Conservation (phyloP, 2,113 vertebrate species). For the Procavia capensis region DNA sequence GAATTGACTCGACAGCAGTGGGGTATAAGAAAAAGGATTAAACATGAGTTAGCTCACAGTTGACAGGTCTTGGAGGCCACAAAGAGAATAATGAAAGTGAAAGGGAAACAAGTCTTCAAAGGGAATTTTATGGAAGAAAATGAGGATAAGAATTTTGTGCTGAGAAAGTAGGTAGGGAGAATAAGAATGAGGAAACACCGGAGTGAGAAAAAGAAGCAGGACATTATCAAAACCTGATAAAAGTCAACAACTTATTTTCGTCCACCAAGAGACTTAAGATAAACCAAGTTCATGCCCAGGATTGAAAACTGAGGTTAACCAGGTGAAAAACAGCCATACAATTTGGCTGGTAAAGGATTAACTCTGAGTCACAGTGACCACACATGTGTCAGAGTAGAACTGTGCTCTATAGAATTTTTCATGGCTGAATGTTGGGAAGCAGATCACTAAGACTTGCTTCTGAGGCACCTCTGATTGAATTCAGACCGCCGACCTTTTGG, state of each 20-base stretch:
- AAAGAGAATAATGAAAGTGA: background rate
- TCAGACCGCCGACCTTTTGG: background rate
- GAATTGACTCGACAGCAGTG: too few relatives aligned
- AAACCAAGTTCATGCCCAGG: background rate
- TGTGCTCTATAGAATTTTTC: background rate
- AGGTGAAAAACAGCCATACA: background rate
- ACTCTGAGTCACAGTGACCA: background rate
- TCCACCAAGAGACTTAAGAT: background rate
- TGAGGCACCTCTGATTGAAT: background rate
- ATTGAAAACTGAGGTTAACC: background rate
- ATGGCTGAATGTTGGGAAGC: background rate
- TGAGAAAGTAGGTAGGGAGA: background rate
- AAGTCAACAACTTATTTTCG: constrained; percentile 28
- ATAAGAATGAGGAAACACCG: constrained; percentile 41
- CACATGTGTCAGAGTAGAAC: background rate
- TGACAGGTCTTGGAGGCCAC: background rate
- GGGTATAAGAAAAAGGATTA: background rate
- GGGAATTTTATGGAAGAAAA: constrained; percentile 20
- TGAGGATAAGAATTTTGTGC: background rate
- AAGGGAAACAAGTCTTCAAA: background rate
- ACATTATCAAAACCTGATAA: background rate
- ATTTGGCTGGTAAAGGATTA: background rate
- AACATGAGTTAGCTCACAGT: background rate
- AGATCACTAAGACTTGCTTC: background rate
- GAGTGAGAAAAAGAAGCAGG: background rate